Base-by-base conservation (phyloP, 2,888 invertebrate genomes). In the Drosophila neonasuta region DNA sequence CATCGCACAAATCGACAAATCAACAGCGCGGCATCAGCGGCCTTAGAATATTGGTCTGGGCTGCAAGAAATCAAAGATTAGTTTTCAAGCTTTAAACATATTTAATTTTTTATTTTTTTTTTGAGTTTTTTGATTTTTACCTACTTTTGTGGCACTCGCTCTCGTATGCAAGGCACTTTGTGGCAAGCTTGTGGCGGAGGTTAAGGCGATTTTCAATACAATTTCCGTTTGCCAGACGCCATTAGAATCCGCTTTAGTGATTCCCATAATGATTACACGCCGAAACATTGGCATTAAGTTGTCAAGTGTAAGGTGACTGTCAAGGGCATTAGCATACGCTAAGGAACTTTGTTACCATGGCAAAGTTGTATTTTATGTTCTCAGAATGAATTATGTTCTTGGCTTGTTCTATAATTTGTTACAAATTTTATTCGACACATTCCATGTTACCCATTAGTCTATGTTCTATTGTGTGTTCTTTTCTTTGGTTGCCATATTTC, bases 161-260 rank as follows among this genome's bases (percentile, higher is more conserved):
- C 41, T 20, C 41, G 15, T 17, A 54, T 39, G 39, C 29, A 45
- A 9, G 20, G 20, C 29, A 11, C 34, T 44, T 24, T 20, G 24
- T 49, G 76, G 64, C 60, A 46, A 29, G 29, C 39, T 41, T 13
- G 7, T 41, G 13, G n/a, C 17, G 30, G 62, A 55, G 77, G 66
- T 66, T 79, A 77, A 83, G 68, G 68, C 74, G 81, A 70, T 79
- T 83, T 80, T 52, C 55, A 55, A 73, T 80, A 80, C 24, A 24
- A 24, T 86, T 86, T 83, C 86, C 84, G 77, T 75, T 86, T 56
- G 64, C 65, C 62, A 77, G 81, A 79, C 79, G 77, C 77, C 79
- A 77, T 58, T 58, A 79, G 83, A 83, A 83, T 83, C 83, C 85
- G 83, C 85, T 83, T 83, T 86, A 44, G 61, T 61, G 79, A 79